These are phyloP conservation scores for Onychorhynchus coronatus DNA, from an alignment of 2,113 vertebrate genomes.

Conservation along the genomic window DNA sequence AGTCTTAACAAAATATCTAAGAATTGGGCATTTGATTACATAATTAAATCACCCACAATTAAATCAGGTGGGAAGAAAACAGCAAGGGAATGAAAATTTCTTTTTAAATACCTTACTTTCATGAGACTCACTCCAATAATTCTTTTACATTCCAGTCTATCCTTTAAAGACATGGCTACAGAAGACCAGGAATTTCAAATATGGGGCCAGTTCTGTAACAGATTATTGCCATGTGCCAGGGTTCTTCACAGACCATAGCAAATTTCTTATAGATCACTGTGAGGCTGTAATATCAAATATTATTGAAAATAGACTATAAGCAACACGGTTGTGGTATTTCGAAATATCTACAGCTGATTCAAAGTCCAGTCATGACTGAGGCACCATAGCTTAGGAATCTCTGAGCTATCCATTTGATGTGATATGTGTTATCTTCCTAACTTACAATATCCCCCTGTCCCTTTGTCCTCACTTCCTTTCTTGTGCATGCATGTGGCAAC, in stretches of 20 bases:
- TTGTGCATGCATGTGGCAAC: background rate
- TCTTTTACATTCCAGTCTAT: background rate
- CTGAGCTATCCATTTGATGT: background rate
- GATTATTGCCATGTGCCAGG: background rate
- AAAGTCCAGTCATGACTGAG: background rate
- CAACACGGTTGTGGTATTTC: fast-evolving
- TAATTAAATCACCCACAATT: background rate
- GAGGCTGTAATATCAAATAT: background rate
- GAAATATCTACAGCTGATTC: background rate
- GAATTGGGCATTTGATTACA: background rate
- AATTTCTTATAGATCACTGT: background rate
- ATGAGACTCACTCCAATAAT: background rate
- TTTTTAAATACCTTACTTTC: background rate
- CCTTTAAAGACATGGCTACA: background rate
- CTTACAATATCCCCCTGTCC: background rate
- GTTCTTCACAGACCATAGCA: background rate
- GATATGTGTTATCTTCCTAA: background rate
- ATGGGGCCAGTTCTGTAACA: background rate
- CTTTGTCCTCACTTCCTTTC: background rate
- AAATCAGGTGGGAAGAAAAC: background rate
- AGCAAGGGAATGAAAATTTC: background rate
- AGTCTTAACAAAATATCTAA: background rate
- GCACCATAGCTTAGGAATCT: background rate
- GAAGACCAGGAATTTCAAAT: background rate
- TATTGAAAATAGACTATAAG: background rate